Percentiles rank a stretch among this genome's conserved stretches.
These are phyloP conservation scores for Nibea albiflora DNA, from an alignment of 2,113 vertebrate species.

Conservation along the genomic window DNA sequence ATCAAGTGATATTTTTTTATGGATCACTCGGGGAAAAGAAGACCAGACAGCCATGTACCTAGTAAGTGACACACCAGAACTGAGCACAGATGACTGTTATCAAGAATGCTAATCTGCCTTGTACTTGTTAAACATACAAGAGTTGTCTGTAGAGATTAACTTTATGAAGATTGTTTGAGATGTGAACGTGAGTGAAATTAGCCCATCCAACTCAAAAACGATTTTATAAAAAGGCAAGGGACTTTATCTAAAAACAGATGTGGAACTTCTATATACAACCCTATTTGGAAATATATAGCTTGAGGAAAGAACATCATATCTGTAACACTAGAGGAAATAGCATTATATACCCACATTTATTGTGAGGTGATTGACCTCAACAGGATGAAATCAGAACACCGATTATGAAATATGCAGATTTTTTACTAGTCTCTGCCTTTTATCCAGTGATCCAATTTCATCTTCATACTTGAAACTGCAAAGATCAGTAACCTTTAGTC, in stretches of 20 bases:
- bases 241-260: neutral
- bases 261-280: neutral
- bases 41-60: neutral
- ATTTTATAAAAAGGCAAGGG: neutral
- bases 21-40: conserved; percentile 7
- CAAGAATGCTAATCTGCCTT: neutral
- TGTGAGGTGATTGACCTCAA: neutral
- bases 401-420: neutral
- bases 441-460: neutral
- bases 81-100: conserved; percentile 3
- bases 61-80: neutral
- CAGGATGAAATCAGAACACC: neutral
- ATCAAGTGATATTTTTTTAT: neutral
- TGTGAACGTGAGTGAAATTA: neutral
- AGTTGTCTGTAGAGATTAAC: too few relatives aligned
- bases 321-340: neutral
- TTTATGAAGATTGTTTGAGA: too few relatives aligned
- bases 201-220: neutral
- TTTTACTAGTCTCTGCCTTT: neutral
- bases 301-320: neutral
- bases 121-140: too few relatives aligned
- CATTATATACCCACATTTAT: neutral
- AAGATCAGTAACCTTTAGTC: conserved; percentile 45
- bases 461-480: conserved; percentile 11
- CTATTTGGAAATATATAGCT: neutral